Base-by-base conservation (phyloP, 1,140 invertebrate genomes). In the Zaprionus gabonicus region DNA sequence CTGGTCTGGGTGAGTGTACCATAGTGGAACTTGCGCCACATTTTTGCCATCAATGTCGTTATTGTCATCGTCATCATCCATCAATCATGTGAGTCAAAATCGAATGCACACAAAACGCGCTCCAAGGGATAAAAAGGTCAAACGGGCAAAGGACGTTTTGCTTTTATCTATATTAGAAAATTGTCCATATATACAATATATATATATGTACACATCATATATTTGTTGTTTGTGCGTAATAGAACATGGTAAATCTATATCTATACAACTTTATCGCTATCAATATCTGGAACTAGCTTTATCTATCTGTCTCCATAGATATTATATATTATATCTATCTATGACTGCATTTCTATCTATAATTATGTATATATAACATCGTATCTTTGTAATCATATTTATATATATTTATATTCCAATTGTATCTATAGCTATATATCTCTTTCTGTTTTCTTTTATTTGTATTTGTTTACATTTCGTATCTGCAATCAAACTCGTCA, bases 51-150 rank as follows among this genome's bases (percentile, higher is more conserved):
- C 36, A 69, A 68, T 17, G 31, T 36, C 28, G 31, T 38, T 53
- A 57, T 67, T 58, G 56, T 31, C 56, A 28, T 56, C 28, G 53
- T 69, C 65, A 60, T 73, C 67, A 64, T 41, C 59, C 67, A 75
- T 75, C 72, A 75, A 71, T 64, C 67, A 75, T 71, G 17, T 58
- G 57, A 70, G 59, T 44, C 36, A 34, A 71, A 74, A 68, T 70
- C 51, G 38, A 69, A 38, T 62, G 58, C 41, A 63, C 58, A 62
- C 59, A 31, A n/a, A 41, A 13, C 59, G 51, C 31, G 46, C 46
- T 63, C 41, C 13, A 66, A 67, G 44, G 70, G 27, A 73, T 67
- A 44, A 68, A 69, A 69, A 70, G 59, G 67, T 71, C 67, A 75
- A 70, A 23, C 17, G 20, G 20, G 31, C 65, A 46, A 68, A 46